Evolutionary conservation across 2,113 vertebrate genomes (phyloP), one percentile per base, ranked within the genome.

Genomic region (Seriola dumerili): DNA sequence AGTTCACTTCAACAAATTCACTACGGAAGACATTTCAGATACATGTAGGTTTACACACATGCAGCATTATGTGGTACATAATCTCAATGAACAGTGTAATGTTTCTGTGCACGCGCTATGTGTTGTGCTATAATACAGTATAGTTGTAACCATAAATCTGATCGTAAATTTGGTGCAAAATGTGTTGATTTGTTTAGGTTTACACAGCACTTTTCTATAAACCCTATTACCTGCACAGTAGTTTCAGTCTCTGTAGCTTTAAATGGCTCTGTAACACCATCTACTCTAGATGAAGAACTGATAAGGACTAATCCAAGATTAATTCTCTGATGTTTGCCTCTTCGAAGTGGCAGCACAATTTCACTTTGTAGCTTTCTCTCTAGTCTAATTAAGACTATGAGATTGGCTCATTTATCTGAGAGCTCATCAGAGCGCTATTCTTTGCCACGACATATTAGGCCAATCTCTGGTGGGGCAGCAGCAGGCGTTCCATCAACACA

Each of bases 361-460:
- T 85, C 46, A 0, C 70, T 88, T 78, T 34, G 42, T 3, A 34
- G 84, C 67, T 67, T 65, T 14, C 63, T 88, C 94, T 95, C 90
- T 79, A 40, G 89, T 94, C 90, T 95, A 95, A 95, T 96, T 95
- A 96, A 94, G 97, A 94, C 90, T 92, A 85, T 69, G 66, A 81
- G 90, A 96, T 94, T 91, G 94, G 93, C 94, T 96, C 94, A 96
- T 97, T 96, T 95, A 94, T 96, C 95, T 93, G 95, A 93, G 92
- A 92, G 94, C 92, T 96, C 97, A 96, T 97, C 96, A 96, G 95
- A 94, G 96, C 95, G 95, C 96, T 95, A 94, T 96, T 94, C 93
- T 55, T 90, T 93, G 90, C 95, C 95, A 94, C 94, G 92, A 96
- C 95, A 95, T 97, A 97, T 98, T 97, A 97, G 94, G 94, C 96